phyloP scores from a whole-genome alignment of 2,797 vertebrate species.

The Jordanella pulchra region DNA sequence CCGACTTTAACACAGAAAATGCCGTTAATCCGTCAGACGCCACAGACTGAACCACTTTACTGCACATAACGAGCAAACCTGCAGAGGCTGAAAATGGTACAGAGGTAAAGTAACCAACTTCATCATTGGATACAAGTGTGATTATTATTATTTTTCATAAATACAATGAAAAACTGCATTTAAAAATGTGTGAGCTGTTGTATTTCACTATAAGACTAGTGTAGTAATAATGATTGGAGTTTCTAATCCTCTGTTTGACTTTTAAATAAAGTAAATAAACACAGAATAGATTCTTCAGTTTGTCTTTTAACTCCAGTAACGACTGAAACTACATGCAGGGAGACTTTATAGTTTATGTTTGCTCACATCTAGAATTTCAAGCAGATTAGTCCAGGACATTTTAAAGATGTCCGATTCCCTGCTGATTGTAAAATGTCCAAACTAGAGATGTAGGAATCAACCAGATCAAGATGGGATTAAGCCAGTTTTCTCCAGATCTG shows the following conservation, averaged over 20 bases:
- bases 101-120: too few relatives aligned
- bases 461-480: neutral
- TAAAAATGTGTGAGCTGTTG: neutral
- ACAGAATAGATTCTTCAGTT: neutral
- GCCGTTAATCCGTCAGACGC: too few relatives aligned
- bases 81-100: too few relatives aligned
- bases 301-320: neutral
- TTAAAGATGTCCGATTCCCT: too few relatives aligned
- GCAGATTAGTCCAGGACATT: too few relatives aligned
- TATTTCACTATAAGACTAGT: neutral
- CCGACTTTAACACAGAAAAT: neutral
- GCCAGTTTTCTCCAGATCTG: neutral
- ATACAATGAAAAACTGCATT: neutral
- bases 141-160: neutral
- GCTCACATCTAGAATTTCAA: too few relatives aligned
- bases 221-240: neutral
- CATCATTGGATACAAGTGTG: too few relatives aligned
- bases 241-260: neutral
- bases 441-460: neutral
- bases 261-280: neutral
- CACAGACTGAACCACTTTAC: too few relatives aligned
- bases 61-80: too few relatives aligned
- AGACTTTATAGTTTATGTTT: neutral
- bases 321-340: neutral
- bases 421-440: neutral